Percentiles rank a stretch among this genome's conserved stretches.
These are phyloP conservation scores for Argopecten irradians DNA, from an alignment of 1,140 invertebrate species.

Conservation along the genomic window DNA sequence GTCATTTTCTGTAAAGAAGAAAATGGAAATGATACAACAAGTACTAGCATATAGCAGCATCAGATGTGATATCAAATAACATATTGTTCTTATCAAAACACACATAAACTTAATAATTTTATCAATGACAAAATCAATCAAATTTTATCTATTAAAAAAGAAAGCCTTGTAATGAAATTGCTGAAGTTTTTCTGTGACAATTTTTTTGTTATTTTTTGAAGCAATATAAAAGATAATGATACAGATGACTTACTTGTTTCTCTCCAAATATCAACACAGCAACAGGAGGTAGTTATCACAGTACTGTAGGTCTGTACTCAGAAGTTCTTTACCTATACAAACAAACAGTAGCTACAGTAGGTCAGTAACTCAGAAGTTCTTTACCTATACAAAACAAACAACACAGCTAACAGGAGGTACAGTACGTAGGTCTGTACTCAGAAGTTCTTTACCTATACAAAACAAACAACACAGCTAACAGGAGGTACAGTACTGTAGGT, in stretches of 20 bases:
- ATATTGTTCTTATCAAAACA: neutral
- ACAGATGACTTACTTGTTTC: constrained; percentile 77
- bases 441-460: neutral
- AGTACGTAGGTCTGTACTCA: constrained; percentile 27
- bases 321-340: constrained; percentile 75
- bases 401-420: too few species aligned
- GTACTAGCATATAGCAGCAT: neutral
- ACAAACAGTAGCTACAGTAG: constrained; percentile 19
- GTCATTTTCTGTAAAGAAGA: constrained; percentile 75
- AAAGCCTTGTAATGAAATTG: too few species aligned
- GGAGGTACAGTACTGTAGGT: too few species aligned
- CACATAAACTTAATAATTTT: too few species aligned
- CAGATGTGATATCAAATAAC: neutral
- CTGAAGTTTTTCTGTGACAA: too few species aligned
- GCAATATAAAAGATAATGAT: too few species aligned
- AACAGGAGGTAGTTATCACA: constrained; percentile 87
- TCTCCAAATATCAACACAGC: constrained; percentile 84
- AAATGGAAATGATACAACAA: neutral
- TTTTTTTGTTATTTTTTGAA: too few species aligned
- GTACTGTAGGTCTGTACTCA: constrained; percentile 79
- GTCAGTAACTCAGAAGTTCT: constrained; percentile 78
- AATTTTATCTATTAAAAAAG: too few species aligned
- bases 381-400: constrained; percentile 61
- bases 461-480: neutral
- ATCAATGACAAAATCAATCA: too few species aligned